Evolutionary conservation across 2,113 vertebrate species (phyloP).

Genomic region (Alethe castanea): DNA sequence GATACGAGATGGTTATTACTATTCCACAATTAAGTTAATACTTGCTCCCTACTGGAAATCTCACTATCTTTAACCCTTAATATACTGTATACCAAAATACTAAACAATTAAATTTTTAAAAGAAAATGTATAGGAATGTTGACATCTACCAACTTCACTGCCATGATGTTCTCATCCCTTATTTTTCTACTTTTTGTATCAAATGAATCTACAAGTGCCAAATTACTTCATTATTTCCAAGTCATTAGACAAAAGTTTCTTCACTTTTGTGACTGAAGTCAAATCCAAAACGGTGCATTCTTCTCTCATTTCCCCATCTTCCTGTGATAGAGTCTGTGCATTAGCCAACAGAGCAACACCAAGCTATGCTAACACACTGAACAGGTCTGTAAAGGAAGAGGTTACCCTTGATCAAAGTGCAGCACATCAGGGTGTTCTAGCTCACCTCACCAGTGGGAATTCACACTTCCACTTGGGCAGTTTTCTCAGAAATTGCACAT

Average conservation of each 20-base stretch:
- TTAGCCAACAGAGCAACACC: not conserved
- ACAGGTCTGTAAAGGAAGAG: not conserved
- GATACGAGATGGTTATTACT: not conserved
- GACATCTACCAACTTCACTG: not conserved
- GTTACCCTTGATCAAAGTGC: not conserved
- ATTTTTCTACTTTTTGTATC: not conserved
- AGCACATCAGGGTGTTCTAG: not conserved
- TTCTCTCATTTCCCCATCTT: not conserved
- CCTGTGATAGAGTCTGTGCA: rapidly evolving
- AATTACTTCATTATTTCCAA: not conserved
- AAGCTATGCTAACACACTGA: not conserved
- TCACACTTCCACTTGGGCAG: not conserved
- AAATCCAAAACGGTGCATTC: not conserved
- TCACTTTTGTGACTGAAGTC: not conserved
- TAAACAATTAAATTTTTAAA: not conserved
- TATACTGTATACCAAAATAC: not conserved
- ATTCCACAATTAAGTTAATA: not conserved
- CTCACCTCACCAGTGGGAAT: not conserved
- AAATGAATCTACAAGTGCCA: not conserved
- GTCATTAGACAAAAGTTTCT: not conserved
- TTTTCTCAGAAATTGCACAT: rapidly evolving
- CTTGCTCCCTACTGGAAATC: not conserved
- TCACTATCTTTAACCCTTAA: not conserved
- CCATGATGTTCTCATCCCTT: not conserved
- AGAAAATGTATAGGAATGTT: not conserved